Percentiles rank a stretch among this genome's conserved stretches.
These are phyloP conservation scores for Proteles cristata DNA, from an alignment of 2,113 vertebrate genomes.

Conservation along the genomic window DNA sequence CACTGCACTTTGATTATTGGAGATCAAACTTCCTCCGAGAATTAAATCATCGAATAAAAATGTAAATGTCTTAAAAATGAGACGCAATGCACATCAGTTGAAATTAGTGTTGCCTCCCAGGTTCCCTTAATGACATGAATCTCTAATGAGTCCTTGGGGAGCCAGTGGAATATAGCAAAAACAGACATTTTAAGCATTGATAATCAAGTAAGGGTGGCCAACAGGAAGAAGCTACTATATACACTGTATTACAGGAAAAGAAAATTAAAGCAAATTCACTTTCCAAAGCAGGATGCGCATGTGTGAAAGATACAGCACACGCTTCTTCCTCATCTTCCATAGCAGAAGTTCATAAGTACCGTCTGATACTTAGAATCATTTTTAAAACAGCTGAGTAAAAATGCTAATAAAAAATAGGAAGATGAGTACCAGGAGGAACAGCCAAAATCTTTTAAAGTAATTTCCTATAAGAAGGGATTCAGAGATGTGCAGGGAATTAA, in stretches of 20 bases:
- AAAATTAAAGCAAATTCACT: neutral
- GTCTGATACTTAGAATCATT: neutral
- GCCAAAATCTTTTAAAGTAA: neutral
- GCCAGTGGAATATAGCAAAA: slow-evolving; percentile 3
- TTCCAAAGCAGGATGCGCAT: neutral
- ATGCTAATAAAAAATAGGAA: neutral
- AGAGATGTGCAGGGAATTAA: neutral
- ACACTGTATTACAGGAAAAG: neutral
- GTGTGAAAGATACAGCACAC: too few species aligned
- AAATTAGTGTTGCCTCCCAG: slow-evolving; percentile 13
- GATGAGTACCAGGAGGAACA: neutral
- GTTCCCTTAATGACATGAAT: neutral
- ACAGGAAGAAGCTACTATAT: neutral
- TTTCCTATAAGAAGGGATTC: neutral
- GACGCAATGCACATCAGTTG: neutral
- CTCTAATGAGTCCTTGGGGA: slow-evolving; percentile 10
- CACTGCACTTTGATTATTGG: neutral
- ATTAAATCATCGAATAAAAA: slow-evolving; percentile 53
- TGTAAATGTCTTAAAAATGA: slow-evolving; percentile 40
- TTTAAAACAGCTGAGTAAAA: neutral
- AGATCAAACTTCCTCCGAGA: slow-evolving; percentile 38
- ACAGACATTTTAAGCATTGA: neutral
- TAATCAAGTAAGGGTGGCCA: neutral
- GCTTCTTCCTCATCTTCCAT: neutral
- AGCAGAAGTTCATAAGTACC: neutral